Evolutionary conservation across 2,797 vertebrate species (phyloP), one percentile per base, ranked within the genome.

Genomic region (Momotus momota): DNA sequence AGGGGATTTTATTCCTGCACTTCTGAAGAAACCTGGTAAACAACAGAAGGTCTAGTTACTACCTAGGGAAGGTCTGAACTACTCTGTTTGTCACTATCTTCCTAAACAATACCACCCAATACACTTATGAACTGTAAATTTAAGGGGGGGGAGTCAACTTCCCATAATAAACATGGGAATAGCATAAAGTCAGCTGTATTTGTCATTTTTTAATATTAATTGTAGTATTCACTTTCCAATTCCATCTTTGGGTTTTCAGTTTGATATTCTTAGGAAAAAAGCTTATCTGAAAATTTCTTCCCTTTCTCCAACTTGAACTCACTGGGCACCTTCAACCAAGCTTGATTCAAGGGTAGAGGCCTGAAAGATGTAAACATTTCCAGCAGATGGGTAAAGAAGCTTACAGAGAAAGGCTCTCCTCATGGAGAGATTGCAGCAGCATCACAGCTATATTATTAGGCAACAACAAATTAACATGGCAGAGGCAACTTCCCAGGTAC

Each of bases 11-110:
- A 82, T 33, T 66, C 22, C 38, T 83, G 62, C 35, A 14, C 49
- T 80, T 94, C 75, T 93, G 45, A 91, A 81, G 82, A 66, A 84
- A 81, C 43, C 33, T 81, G 31, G 54, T 62, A 82, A 96, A 52
- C 20, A 75, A 57, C 58, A 94, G 78, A 66, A 58, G 15, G n/a
- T 51, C 57, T 83, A 60, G 14, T 27, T 31, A 84, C 40, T 86
- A 62, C 25, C 66, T 81, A 23, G 27, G 58, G 58, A 91, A 92
- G 14, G 31, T 65, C 22, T 67, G 65, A 91, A 77, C 60, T 66
- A 51, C 58, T 88, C 31, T 2, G 2, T 83, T 87, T 77, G 69
- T 64, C 57, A 57, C 29, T 35, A 3, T 69, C 49, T 81, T 62
- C 66, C 66, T 81, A 79, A 91, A 79, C 58, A 88, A 57, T 45